These are phyloP conservation scores for Palloptera scutellata DNA, from an alignment of 2,888 invertebrate species.

Conservation along the genomic window DNA sequence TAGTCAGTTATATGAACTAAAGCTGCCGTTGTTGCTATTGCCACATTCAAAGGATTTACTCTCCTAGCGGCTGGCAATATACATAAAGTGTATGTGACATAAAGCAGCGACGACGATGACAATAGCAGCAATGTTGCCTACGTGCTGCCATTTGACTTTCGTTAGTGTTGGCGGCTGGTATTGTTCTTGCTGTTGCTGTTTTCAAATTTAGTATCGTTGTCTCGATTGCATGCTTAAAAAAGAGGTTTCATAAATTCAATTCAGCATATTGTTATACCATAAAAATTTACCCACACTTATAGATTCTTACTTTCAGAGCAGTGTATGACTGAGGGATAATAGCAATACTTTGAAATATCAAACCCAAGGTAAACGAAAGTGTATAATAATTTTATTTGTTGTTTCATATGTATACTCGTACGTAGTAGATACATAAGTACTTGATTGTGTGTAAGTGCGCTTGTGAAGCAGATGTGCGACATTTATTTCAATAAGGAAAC, in stretches of 20 bases:
- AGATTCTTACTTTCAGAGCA: neutral
- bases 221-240: slow-evolving; percentile 49
- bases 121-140: too few relatives aligned
- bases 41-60: slow-evolving; percentile 29
- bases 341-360: too few relatives aligned
- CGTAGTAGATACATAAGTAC: neutral
- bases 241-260: slow-evolving; percentile 56
- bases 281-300: too few relatives aligned
- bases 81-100: too few relatives aligned
- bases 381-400: slow-evolving; percentile 8
- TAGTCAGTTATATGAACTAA: too few relatives aligned
- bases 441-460: neutral
- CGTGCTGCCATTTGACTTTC: too few relatives aligned
- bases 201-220: too few relatives aligned
- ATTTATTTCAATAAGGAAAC: slow-evolving; percentile 55
- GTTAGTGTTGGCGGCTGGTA: too few relatives aligned
- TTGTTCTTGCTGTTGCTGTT: too few relatives aligned
- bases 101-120: too few relatives aligned
- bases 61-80: too few relatives aligned
- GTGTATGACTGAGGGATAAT: too few relatives aligned
- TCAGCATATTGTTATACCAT: slow-evolving; percentile 46
- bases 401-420: neutral
- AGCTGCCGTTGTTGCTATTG: neutral
- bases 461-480: neutral
- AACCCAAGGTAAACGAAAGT: neutral